Conservation (phyloP, 2,888 invertebrate genomes). For the Epinotia brunnichana region DNA sequence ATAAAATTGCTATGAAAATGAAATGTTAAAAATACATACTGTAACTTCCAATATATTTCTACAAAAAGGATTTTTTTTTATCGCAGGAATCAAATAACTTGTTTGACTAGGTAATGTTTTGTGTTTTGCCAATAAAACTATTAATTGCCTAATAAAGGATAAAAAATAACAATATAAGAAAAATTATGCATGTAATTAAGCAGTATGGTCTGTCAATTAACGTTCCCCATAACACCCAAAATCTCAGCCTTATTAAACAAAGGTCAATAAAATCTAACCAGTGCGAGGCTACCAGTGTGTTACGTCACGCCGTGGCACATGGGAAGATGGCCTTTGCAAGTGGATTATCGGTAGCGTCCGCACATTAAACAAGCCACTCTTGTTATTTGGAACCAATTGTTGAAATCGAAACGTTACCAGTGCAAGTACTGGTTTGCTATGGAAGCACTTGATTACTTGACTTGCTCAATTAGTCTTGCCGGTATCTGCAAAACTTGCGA, state of each 20-base stretch:
- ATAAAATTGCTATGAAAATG: too few relatives aligned
- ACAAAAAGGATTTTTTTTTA: too few relatives aligned
- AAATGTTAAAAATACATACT: too few relatives aligned
- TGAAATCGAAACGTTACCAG: neutral
- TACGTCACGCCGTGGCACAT: conserved; percentile 39
- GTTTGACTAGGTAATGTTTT: too few relatives aligned
- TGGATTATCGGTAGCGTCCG: conserved; percentile 31
- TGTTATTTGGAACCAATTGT: conserved; percentile 6
- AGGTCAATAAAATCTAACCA: conserved; percentile 28
- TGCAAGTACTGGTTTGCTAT: neutral
- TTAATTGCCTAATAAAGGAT: too few relatives aligned
- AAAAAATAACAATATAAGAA: too few relatives aligned
- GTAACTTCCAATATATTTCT: too few relatives aligned
- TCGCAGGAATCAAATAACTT: too few relatives aligned
- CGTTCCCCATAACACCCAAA: conserved; percentile 1
- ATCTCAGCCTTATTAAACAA: conserved; percentile 23
- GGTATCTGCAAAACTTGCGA: neutral
- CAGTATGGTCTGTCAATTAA: too few relatives aligned
- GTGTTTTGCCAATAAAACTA: too few relatives aligned
- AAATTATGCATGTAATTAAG: too few relatives aligned
- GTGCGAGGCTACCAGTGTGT: conserved; percentile 15
- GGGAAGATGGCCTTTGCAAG: conserved; percentile 42
- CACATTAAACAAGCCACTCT: conserved; percentile 15
- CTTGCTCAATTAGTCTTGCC: neutral
- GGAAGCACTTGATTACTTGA: neutral